These are phyloP conservation scores for Conistra vaccinii DNA, from an alignment of 2,888 invertebrate genomes.

Conservation along the genomic window DNA sequence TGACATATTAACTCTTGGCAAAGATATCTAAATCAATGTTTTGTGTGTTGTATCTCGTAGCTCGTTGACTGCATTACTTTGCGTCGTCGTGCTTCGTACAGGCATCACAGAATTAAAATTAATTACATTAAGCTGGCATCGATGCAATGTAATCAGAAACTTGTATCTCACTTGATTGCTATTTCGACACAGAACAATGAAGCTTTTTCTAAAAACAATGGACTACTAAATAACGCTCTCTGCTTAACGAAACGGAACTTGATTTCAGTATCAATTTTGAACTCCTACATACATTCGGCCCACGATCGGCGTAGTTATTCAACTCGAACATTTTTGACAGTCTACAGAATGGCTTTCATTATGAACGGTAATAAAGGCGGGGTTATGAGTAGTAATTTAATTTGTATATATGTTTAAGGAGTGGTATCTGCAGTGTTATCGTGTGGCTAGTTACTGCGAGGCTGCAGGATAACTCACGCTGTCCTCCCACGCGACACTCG, in stretches of 20 bases:
- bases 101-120: constrained; percentile 28
- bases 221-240: constrained; percentile 74
- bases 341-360: constrained; percentile 75
- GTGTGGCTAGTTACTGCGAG: constrained; percentile 72
- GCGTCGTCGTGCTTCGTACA: not conserved
- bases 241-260: constrained; percentile 77
- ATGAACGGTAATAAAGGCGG: constrained; percentile 66
- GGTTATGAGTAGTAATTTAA: constrained; percentile 68
- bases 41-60: not conserved
- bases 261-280: constrained; percentile 78
- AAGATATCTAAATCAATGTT: constrained; percentile 1
- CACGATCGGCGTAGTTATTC: constrained; percentile 70
- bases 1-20: not conserved
- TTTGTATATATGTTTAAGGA: constrained; percentile 54
- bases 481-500: constrained; percentile 79
- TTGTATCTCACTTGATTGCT: constrained; percentile 61
- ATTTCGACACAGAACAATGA: constrained; percentile 73
- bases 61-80: constrained; percentile 1
- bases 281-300: constrained; percentile 84
- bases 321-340: constrained; percentile 73
- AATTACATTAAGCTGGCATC: constrained; percentile 39
- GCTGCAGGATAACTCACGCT: constrained; percentile 76
- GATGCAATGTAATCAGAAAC: constrained; percentile 47
- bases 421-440: constrained; percentile 73
- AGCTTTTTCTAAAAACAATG: constrained; percentile 79